phyloP scores from a whole-genome alignment of 2,888 invertebrate species.

The Glaucopsyche alexis region DNA sequence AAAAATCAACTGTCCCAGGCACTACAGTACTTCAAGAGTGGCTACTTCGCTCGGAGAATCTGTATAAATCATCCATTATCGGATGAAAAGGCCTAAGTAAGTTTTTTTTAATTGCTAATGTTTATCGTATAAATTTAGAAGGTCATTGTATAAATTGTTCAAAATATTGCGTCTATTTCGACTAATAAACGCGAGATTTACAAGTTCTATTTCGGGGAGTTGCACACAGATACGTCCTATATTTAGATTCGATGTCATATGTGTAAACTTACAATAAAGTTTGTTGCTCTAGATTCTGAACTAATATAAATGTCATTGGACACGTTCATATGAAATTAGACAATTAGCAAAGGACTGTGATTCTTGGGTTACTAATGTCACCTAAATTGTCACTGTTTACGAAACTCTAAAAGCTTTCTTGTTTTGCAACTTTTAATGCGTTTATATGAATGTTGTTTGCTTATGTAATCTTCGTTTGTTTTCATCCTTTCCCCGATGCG shows the following conservation, averaged over 20 bases:
- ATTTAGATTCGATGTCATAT: slow-evolving; percentile 12
- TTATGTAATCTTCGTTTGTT: slow-evolving; percentile 65
- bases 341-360: slow-evolving; percentile 31
- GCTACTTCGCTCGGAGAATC: no score
- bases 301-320: slow-evolving; percentile 8
- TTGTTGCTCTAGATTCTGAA: slow-evolving; percentile 1
- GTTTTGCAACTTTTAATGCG: slow-evolving; percentile 56
- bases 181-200: slow-evolving; percentile 4
- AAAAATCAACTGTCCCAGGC: no score
- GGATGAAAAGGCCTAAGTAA: no score
- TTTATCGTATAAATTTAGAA: no score
- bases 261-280: slow-evolving; percentile 1
- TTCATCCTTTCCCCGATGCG: slow-evolving; percentile 37
- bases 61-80: no score
- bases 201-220: background rate
- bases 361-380: slow-evolving; percentile 47
- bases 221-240: slow-evolving; percentile 15
- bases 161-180: background rate
- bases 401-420: slow-evolving; percentile 59
- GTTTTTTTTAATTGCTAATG: no score
- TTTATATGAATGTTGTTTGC: slow-evolving; percentile 45
- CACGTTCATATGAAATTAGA: background rate
- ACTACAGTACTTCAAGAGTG: no score
- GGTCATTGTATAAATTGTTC: slow-evolving; percentile 3
- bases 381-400: slow-evolving; percentile 41